Evolutionary conservation across 2,797 vertebrate species (phyloP), one percentile per base, ranked within the genome.

Genomic region (Periophthalmus magnuspinnatus): DNA sequence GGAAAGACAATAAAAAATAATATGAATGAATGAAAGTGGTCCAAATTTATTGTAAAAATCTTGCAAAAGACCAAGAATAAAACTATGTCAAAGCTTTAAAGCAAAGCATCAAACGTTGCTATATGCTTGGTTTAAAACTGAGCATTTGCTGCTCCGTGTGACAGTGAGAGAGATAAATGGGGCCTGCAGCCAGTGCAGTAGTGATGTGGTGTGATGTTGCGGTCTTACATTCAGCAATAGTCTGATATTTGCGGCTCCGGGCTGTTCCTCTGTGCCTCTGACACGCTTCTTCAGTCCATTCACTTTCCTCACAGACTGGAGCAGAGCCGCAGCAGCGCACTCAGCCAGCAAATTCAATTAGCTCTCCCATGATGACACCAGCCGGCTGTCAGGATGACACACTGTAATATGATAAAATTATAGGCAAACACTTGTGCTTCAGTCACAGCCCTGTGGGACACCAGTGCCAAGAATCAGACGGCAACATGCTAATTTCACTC

Each of bases 191-290:
- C 65, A 62, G 81, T 78, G 69, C 64, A 65, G 81, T 74, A 87
- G 91, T 81, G 84, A 84, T 81, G 86, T 8, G 71, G 73, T 87
- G 70, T 86, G 80, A 84, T 87, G 84, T 2, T 19, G 77, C 78
- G 84, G 89, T 84, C 89, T 91, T 88, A 92, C 89, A 90, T 83
- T 85, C 90, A 85, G 75, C 91, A 92, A 84, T 77, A 48, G 59
- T 85, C 74, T 82, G 83, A 88, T 86, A 87, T 82, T 83, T 90
- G 77, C 64, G 56, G 76, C 81, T 69, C 24, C 4, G 61, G 73
- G 71, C 74, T 78, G 72, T 79, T 78, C 57, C 69, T 74, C 76
- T 6, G 70, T 57, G 75, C 73, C 77, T 69, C 78, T 80, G 82
- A 89, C 86, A 84, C 54, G 73, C 84, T 78, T 69, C 70, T 74